Conservation (phyloP, 2,113 vertebrate genomes). For the Macroglossus sobrinus region DNA sequence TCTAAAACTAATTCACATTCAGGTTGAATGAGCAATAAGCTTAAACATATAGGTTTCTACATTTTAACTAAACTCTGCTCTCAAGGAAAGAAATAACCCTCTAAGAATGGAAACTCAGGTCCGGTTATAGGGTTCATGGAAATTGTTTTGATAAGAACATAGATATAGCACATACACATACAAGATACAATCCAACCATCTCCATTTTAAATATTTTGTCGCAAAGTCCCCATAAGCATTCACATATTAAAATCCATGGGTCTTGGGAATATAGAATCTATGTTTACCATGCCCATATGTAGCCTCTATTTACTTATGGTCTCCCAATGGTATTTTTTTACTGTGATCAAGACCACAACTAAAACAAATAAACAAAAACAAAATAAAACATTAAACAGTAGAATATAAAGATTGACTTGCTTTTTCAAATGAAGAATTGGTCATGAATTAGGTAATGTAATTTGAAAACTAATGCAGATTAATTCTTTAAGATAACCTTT, state of each 20-base stretch:
- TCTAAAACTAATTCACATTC: background rate
- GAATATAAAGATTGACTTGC: background rate
- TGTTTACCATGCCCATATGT: background rate
- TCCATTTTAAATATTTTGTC: background rate
- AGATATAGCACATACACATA: background rate
- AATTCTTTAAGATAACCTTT: background rate
- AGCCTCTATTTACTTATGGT: background rate
- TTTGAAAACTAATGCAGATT: constrained; percentile 22
- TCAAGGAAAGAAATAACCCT: background rate
- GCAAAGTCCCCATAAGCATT: background rate
- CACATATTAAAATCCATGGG: background rate
- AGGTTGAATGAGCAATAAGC: background rate
- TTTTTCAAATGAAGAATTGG: background rate
- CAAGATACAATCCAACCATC: background rate
- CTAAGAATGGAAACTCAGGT: background rate
- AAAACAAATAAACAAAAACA: background rate
- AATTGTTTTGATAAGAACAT: background rate
- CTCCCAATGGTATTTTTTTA: background rate
- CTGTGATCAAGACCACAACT: background rate
- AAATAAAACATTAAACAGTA: background rate
- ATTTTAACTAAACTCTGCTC: background rate
- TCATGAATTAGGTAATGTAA: background rate
- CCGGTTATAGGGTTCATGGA: background rate
- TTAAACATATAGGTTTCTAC: background rate
- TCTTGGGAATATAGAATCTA: background rate